Conservation (phyloP, 2,888 invertebrate genomes). For the Conchocele bisecta region DNA sequence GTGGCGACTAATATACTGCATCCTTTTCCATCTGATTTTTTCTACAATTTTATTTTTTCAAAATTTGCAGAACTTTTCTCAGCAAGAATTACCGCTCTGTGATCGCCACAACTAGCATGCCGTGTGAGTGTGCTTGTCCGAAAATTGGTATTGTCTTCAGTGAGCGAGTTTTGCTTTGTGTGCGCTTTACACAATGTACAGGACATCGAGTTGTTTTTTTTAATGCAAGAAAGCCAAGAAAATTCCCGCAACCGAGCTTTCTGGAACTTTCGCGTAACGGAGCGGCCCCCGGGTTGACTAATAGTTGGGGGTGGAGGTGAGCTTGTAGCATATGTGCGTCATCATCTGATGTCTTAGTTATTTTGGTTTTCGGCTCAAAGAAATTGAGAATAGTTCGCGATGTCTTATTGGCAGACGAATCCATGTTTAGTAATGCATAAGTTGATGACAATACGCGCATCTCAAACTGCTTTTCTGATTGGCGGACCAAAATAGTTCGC, state of each 20-base stretch:
- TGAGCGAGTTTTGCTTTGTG: slow-evolving; percentile 11
- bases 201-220: neutral
- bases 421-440: too few relatives aligned
- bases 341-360: too few relatives aligned
- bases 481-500: too few relatives aligned
- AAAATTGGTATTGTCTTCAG: slow-evolving; percentile 16
- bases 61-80: slow-evolving; percentile 1
- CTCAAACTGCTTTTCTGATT: too few relatives aligned
- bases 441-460: too few relatives aligned
- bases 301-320: too few relatives aligned
- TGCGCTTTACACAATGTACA: slow-evolving; percentile 20
- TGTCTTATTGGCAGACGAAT: too few relatives aligned
- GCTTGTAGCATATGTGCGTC: too few relatives aligned
- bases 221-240: slow-evolving; percentile 11
- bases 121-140: slow-evolving; percentile 19
- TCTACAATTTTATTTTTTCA: slow-evolving; percentile 9
- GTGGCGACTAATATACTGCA: slow-evolving; percentile 1
- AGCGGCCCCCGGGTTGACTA: too few relatives aligned
- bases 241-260: neutral
- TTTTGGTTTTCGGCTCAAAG: too few relatives aligned
- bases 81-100: slow-evolving; percentile 12
- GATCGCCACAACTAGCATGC: slow-evolving; percentile 25
- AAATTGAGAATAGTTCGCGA: too few relatives aligned
- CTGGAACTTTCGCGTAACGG: too few relatives aligned
- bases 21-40: slow-evolving; percentile 15